Base-by-base conservation (phyloP, 2,113 vertebrate species). In the Aptenodytes forsteri region DNA sequence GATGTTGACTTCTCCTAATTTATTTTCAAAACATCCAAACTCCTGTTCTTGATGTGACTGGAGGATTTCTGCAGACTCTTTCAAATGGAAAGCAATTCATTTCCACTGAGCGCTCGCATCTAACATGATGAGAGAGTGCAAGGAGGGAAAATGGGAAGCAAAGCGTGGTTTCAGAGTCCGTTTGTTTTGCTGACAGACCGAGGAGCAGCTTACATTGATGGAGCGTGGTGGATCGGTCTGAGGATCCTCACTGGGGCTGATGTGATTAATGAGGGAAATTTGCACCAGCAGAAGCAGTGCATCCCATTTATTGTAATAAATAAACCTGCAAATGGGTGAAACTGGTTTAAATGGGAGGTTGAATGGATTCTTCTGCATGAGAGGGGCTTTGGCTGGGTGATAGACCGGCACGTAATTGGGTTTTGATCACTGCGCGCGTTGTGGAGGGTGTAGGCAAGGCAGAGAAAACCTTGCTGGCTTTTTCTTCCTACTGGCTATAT, bases 321-420 rank as follows among this genome's bases (percentile, higher is more conserved):
- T 81, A 50, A 62, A 79, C 44, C 61, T 58, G 29, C 18, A 62
- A 9, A 47, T 17, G 36, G 59, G 59, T 66, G 70, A 36, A 44
- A 65, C 26, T 54, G n/a, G 42, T 18, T 85, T 76, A 52, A 72
- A 67, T 17, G 21, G 38, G 32, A 52, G 67, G 25, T 9, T 46
- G 89, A 34, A 11, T 32, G 44, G 59, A 16, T 50, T 73, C 69
- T 87, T 47, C 30, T 26, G 42, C 21, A 3, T 14, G 59, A 69
- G 78, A 44, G 46, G 36, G n/a, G 66, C 21, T 76, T 44, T 34
- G 71, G 42, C 27, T 61, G 70, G 34, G 56, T 8, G 46, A 34
- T 6, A 29, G 44, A 17, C 27, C 8, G 2, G 38, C n/a, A 16
- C 0, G 0, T 11, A 30, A 5, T 6, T 23, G 55, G 17, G 55